These are phyloP conservation scores for Celastrina argiolus DNA, from an alignment of 2,888 invertebrate species.

Conservation along the genomic window DNA sequence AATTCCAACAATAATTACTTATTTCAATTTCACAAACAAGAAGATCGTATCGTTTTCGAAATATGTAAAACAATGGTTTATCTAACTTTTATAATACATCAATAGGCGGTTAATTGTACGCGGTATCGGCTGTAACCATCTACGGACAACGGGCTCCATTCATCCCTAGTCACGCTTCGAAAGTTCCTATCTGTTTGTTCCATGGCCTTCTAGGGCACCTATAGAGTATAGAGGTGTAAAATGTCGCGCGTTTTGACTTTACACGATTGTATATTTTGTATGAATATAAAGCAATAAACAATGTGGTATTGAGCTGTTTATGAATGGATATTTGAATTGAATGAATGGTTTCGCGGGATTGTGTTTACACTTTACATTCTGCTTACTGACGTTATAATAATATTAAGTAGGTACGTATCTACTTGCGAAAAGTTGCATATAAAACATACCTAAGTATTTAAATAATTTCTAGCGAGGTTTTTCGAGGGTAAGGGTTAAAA, in stretches of 20 bases:
- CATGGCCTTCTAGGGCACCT: conserved; percentile 28
- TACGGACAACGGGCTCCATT: conserved; percentile 46
- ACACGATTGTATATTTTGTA: background rate
- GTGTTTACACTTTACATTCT: background rate
- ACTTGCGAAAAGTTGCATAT: no score
- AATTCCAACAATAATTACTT: background rate
- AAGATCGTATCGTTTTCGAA: background rate
- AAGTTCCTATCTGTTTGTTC: conserved; percentile 35
- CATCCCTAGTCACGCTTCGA: conserved; percentile 59
- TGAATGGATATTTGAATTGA: background rate
- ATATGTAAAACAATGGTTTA: conserved; percentile 12
- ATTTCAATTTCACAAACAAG: background rate
- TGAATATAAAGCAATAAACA: background rate
- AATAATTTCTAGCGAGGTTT: no score
- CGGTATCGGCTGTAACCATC: conserved; percentile 47
- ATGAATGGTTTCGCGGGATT: background rate
- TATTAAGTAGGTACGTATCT: no score
- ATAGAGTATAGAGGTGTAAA: conserved; percentile 13
- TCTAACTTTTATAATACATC: background rate
- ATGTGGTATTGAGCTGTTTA: background rate
- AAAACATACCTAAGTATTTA: no score
- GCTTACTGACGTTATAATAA: no score
- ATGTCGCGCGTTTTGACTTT: conserved; percentile 6
- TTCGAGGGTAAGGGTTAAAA: no score
- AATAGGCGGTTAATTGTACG: conserved; percentile 45